Conservation (phyloP, 2,888 invertebrate species). For the Macaria notata region DNA sequence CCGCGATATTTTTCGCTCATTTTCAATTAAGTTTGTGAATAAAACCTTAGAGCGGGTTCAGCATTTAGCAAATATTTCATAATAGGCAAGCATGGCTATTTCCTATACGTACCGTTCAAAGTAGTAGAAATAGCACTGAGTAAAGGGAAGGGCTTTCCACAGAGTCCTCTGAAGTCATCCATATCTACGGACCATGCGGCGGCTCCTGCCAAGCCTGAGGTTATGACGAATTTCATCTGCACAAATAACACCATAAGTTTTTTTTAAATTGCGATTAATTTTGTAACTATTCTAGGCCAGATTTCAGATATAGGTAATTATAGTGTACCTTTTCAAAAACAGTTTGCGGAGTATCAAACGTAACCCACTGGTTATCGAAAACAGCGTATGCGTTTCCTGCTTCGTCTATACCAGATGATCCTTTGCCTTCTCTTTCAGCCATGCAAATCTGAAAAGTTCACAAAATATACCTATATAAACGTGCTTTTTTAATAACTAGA, state of each 20-base stretch:
- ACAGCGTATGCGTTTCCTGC: conserved; percentile 86
- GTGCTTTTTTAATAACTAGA: too few relatives aligned
- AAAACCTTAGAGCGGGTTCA: too few relatives aligned
- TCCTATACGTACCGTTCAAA: conserved; percentile 68
- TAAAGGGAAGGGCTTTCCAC: conserved; percentile 87
- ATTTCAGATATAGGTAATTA: too few relatives aligned
- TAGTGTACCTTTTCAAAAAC: conserved; percentile 79
- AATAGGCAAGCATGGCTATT: too few relatives aligned
- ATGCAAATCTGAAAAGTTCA: conserved; percentile 74
- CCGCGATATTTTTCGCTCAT: too few relatives aligned
- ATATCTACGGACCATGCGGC: conserved; percentile 88
- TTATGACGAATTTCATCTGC: conserved; percentile 84
- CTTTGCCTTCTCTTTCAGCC: conserved; percentile 80
- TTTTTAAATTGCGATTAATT: not conserved
- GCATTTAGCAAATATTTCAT: too few relatives aligned
- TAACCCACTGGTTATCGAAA: conserved; percentile 90
- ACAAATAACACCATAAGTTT: conserved; percentile 16
- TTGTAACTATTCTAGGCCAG: too few relatives aligned
- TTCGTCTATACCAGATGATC: conserved; percentile 79
- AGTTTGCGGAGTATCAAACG: conserved; percentile 87
- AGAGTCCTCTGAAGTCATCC: conserved; percentile 91
- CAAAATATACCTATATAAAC: too few relatives aligned
- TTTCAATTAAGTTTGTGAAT: too few relatives aligned
- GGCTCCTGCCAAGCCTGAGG: conserved; percentile 85
- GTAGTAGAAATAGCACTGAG: conserved; percentile 82